Percentiles rank a stretch among this genome's conserved stretches.
Evolutionary conservation across 2,797 vertebrate genomes (phyloP).

Genomic region (Pelobates cultripes): DNA sequence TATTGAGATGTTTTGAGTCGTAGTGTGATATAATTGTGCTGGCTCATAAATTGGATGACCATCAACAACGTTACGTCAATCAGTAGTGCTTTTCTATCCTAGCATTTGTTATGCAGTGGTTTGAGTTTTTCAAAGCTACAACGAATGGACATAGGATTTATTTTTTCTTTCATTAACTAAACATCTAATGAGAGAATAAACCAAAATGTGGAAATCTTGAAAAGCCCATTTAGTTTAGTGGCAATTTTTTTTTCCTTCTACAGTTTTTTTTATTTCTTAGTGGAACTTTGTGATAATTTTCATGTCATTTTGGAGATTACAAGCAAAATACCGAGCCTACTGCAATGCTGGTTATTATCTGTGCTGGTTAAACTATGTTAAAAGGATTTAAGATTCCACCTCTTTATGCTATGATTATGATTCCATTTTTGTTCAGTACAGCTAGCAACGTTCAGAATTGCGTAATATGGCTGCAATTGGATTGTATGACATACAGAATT

Average conservation of each 20-base stretch:
- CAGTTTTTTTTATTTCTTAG: conserved; percentile 27
- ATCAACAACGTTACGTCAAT: too few species aligned
- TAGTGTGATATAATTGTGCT: too few species aligned
- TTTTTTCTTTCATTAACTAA: too few species aligned
- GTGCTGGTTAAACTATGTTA: conserved; percentile 38
- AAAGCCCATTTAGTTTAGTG: conserved; percentile 11
- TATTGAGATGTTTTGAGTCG: too few species aligned
- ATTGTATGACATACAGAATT: background rate
- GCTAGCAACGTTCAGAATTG: conserved; percentile 1
- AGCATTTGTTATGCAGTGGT: too few species aligned
- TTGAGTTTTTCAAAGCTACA: too few species aligned
- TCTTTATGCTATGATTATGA: conserved; percentile 21
- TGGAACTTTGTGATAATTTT: conserved; percentile 23
- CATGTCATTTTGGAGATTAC: conserved; percentile 39
- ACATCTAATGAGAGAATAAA: conserved; percentile 31
- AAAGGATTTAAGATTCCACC: conserved; percentile 42
- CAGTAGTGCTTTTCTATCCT: too few species aligned
- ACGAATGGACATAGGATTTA: too few species aligned
- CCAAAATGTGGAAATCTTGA: conserved; percentile 20
- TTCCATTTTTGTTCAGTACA: conserved; percentile 18
- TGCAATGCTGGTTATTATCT: conserved; percentile 29
- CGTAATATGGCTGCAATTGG: background rate
- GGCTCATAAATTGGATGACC: too few species aligned
- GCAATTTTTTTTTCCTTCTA: background rate
- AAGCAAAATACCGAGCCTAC: background rate